Base-by-base conservation (phyloP, 1,140 invertebrate species). In the Listronotus oregonensis region DNA sequence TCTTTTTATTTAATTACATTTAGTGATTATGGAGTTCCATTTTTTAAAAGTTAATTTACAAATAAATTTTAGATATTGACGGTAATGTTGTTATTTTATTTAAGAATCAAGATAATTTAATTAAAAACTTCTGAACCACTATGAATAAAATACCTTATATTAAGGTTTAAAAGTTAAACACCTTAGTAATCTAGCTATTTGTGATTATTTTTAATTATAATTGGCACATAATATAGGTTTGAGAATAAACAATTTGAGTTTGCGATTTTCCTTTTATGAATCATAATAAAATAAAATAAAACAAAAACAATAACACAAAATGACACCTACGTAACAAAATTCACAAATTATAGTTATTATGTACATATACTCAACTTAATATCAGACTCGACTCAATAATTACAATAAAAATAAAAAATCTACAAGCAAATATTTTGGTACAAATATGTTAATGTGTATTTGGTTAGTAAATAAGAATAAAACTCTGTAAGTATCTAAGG, bases 221-320 rank as follows among this genome's bases (percentile, higher is more conserved):
- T 50, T 50, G 47, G 47, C 47, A 50, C 47, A 50, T 50, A 18
- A 37, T 50, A 50, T 50, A 18, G 21, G 47, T 50, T 50, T 50
- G 47, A 50, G 47, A 47, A 37, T 37, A 37, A 37, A 37, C 34
- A 2, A 12, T 34, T 15, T 50, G 21, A 50, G 17, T 50, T n/a
- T 50, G 9, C 12, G 11, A n/a, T 50, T 50, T 14, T 14, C 6
- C 21, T 17, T 21, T n/a, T 18, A 12, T 18, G 8, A 21, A 50
- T 46, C 1, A 46, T 18, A 46, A 46, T 7, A 46, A 7, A 46
- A 46, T 18, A 46, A 46, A 37, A 37, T 37, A 12, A 37, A 37
- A 46, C 7, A 50, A 50, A 21, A 50, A 18, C 47, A 7, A 4
- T 21, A 50, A 18, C 15, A 15, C 9, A 50, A 7, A 21, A n/a